Evolutionary conservation across 2,888 invertebrate genomes (phyloP).

Genomic region (Spisula subtruncata): DNA sequence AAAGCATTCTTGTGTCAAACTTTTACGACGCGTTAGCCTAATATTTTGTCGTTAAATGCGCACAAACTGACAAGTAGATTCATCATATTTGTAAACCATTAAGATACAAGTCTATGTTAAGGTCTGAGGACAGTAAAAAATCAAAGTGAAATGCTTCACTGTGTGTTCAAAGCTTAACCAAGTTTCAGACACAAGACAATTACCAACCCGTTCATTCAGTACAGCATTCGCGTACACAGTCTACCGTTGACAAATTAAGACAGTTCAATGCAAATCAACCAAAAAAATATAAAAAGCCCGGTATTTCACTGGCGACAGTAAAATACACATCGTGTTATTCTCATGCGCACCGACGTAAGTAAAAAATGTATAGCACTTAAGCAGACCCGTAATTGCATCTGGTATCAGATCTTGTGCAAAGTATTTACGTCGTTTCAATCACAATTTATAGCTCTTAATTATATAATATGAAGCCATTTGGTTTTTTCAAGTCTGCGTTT

Average conservation of each 20-base stretch:
- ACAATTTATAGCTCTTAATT: slow-evolving; percentile 54
- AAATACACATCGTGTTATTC: slow-evolving; percentile 25
- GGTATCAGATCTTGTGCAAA: slow-evolving; percentile 39
- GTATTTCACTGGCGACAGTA: slow-evolving; percentile 45
- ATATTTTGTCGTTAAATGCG: slow-evolving; percentile 41
- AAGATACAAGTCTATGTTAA: background rate
- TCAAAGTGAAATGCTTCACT: background rate
- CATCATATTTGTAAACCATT: background rate
- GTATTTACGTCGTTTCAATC: slow-evolving; percentile 50
- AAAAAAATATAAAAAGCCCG: background rate
- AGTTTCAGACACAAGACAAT: background rate
- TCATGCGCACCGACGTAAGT: slow-evolving; percentile 36
- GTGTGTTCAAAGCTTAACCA: background rate
- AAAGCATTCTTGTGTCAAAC: background rate
- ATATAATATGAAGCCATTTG: slow-evolving; percentile 44
- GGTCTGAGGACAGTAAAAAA: background rate
- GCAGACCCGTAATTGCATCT: slow-evolving; percentile 31
- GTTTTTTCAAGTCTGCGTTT: slow-evolving; percentile 40
- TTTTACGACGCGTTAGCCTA: slow-evolving; percentile 27
- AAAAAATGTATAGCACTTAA: slow-evolving; percentile 33
- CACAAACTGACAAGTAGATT: slow-evolving; percentile 12
- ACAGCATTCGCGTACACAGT: background rate
- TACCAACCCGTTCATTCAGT: background rate
- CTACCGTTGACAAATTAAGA: slow-evolving; percentile 9
- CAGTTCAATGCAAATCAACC: slow-evolving; percentile 14